Evolutionary conservation across 2,797 vertebrate genomes (phyloP).

Genomic region (Melanotaenia pygmaea): DNA sequence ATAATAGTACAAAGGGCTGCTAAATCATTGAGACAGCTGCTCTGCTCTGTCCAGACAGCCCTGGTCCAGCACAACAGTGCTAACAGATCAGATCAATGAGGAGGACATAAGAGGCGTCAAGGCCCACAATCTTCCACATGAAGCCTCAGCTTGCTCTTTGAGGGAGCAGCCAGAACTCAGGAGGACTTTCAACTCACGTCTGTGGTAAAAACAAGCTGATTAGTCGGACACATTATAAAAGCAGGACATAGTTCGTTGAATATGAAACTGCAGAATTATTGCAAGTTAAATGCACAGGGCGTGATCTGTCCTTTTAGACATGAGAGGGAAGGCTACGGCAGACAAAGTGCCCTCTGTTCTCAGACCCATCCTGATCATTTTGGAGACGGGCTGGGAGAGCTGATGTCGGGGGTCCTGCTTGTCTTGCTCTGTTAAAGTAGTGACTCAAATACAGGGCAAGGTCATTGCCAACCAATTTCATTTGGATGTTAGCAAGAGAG

Average conservation of each 20-base stretch:
- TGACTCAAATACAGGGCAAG: slow-evolving; percentile 65
- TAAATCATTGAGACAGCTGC: slow-evolving; percentile 82
- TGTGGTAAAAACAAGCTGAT: slow-evolving; percentile 32
- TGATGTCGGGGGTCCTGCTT: background rate
- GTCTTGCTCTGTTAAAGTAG: slow-evolving; percentile 42
- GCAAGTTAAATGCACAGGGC: slow-evolving; percentile 25
- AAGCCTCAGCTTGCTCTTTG: slow-evolving; percentile 43
- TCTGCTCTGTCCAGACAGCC: slow-evolving; percentile 66
- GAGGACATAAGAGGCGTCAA: slow-evolving; percentile 61
- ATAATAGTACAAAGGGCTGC: slow-evolving; percentile 84
- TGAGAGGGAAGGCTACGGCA: background rate
- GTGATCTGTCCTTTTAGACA: slow-evolving; percentile 26
- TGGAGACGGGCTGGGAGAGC: background rate
- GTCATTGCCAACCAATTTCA: slow-evolving; percentile 65
- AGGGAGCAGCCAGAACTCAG: slow-evolving; percentile 43
- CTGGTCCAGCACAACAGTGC: slow-evolving; percentile 61
- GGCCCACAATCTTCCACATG: slow-evolving; percentile 44
- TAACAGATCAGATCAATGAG: slow-evolving; percentile 77
- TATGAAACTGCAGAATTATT: slow-evolving; percentile 30
- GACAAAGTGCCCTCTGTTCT: slow-evolving; percentile 38
- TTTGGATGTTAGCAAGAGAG: slow-evolving; percentile 46
- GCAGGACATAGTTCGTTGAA: slow-evolving; percentile 10
- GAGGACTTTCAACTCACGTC: slow-evolving; percentile 49
- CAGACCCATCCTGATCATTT: slow-evolving; percentile 17
- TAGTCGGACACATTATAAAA: slow-evolving; percentile 37